Evolutionary conservation across 2,888 invertebrate genomes (phyloP).

Genomic region (Cryptus viduatorius): DNA sequence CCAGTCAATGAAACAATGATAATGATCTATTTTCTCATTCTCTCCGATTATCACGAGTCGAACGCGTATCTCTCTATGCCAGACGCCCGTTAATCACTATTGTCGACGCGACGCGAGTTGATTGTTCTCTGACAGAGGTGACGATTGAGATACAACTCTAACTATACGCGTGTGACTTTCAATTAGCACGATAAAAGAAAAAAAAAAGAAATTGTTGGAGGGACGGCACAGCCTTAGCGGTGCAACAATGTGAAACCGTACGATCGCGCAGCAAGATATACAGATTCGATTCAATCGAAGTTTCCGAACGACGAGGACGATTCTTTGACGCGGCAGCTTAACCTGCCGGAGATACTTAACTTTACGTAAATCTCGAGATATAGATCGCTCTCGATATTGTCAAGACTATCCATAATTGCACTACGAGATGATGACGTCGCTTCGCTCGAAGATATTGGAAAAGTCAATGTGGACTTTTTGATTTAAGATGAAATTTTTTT

Average conservation of each 20-base stretch:
- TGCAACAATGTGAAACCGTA: conserved; percentile 45
- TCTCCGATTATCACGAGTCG: neutral
- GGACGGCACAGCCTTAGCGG: neutral
- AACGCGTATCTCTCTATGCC: neutral
- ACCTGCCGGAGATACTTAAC: conserved; percentile 77
- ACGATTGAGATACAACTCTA: conserved; percentile 16
- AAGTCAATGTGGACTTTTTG: neutral
- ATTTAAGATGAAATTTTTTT: neutral
- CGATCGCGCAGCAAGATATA: conserved; percentile 16
- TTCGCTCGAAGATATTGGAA: neutral
- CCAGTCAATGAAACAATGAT: conserved; percentile 55
- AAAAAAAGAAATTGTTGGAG: neutral
- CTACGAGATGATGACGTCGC: neutral
- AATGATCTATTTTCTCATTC: conserved; percentile 14
- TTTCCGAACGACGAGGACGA: conserved; percentile 6
- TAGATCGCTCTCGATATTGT: conserved; percentile 80
- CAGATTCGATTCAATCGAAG: neutral
- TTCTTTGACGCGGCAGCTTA: neutral
- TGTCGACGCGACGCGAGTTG: neutral
- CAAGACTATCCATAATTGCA: conserved; percentile 78
- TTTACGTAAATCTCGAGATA: conserved; percentile 79
- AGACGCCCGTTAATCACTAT: conserved; percentile 13
- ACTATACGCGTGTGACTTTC: neutral
- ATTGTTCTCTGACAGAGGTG: conserved; percentile 20
- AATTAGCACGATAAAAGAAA: neutral